phyloP scores from a whole-genome alignment of 2,888 invertebrate species.

The Himalopsyche japonica region DNA sequence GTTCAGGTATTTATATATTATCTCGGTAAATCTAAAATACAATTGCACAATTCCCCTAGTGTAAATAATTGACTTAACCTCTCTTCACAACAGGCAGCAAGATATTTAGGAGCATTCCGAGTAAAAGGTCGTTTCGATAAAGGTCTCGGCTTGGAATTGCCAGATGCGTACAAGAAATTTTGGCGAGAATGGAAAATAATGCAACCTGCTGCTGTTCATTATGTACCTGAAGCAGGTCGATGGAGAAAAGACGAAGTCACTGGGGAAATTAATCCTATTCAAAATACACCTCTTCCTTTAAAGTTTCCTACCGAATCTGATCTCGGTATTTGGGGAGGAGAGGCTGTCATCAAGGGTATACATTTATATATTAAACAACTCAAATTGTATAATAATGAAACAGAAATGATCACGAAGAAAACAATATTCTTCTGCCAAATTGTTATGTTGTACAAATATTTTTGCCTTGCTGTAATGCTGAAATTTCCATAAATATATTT shows the following conservation, averaged over 20 bases:
- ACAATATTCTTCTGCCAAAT: no score
- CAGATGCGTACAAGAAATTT: slow-evolving; percentile 83
- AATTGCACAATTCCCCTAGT: not conserved
- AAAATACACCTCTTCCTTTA: slow-evolving; percentile 76
- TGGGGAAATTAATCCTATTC: slow-evolving; percentile 72
- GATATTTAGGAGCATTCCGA: not conserved
- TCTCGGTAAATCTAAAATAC: not conserved
- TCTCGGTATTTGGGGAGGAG: slow-evolving; percentile 94
- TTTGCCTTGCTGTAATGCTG: no score
- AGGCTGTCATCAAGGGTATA: slow-evolving; percentile 81
- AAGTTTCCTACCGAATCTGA: slow-evolving; percentile 79
- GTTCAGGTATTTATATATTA: not conserved
- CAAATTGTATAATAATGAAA: no score
- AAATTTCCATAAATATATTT: no score
- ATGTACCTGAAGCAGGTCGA: slow-evolving; percentile 71
- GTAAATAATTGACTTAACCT: not conserved
- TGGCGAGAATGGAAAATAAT: slow-evolving; percentile 81
- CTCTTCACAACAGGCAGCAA: not conserved
- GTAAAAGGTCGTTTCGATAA: slow-evolving; percentile 61
- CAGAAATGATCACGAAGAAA: no score
- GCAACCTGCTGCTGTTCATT: slow-evolving; percentile 67
- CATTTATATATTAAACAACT: not conserved
- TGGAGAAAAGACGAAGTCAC: slow-evolving; percentile 75
- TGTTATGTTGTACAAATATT: no score
- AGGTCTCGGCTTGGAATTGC: slow-evolving; percentile 71